phyloP scores from a whole-genome alignment of 2,797 vertebrate genomes.

The Gymnoscopelus braueri region DNA sequence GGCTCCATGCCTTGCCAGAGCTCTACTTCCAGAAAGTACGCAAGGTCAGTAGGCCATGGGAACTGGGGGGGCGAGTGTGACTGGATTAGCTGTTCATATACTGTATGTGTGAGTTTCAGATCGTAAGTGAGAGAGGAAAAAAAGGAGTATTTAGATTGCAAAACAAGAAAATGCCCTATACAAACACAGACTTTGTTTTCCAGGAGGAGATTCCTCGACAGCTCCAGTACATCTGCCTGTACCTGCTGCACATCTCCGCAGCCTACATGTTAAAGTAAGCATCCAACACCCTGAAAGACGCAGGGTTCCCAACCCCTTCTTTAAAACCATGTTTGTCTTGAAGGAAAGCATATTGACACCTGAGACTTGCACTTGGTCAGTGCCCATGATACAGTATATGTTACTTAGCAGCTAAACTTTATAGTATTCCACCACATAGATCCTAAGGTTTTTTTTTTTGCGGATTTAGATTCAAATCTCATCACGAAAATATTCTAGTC shows the following conservation, averaged over 20 bases:
- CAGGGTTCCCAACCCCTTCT: too few species aligned
- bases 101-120: constrained; percentile 1
- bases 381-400: background rate
- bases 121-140: background rate
- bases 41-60: constrained; percentile 87
- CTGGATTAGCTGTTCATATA: constrained; percentile 44
- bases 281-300: background rate
- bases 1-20: constrained; percentile 95
- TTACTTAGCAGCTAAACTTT: background rate
- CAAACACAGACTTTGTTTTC: constrained; percentile 49
- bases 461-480: background rate
- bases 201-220: constrained; percentile 97
- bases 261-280: constrained; percentile 97
- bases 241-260: constrained; percentile 91
- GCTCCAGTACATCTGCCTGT: constrained; percentile 93
- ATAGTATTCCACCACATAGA: background rate
- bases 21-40: constrained; percentile 99
- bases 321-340: too few species aligned
- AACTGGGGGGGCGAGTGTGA: constrained; percentile 39
- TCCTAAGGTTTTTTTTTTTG: background rate
- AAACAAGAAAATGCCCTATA: constrained; percentile 10
- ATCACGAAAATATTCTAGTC: too few species aligned
- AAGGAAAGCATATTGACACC: too few species aligned
- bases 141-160: background rate
- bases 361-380: background rate